These are phyloP conservation scores for Malurus cyaneus DNA, from an alignment of 2,113 vertebrate genomes.

Conservation along the genomic window DNA sequence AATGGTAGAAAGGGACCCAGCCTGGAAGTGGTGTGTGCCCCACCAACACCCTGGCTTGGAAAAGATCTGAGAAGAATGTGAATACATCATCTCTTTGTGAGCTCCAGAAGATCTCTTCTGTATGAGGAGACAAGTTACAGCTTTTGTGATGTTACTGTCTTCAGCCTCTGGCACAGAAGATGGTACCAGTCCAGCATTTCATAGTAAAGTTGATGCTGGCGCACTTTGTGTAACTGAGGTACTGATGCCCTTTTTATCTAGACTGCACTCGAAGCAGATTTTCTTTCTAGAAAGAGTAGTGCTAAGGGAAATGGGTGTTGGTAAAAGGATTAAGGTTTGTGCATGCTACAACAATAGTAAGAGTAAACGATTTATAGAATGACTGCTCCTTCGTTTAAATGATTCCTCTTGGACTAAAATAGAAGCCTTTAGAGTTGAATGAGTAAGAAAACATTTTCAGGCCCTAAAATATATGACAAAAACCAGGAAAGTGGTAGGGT, in stretches of 20 bases:
- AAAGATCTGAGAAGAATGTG: not conserved
- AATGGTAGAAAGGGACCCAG: not conserved
- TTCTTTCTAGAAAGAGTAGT: not conserved
- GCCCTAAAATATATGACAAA: not conserved
- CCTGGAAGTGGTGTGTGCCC: not conserved
- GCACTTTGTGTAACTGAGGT: not conserved
- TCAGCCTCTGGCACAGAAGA: not conserved
- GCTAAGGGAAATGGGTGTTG: not conserved
- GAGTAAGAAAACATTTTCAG: not conserved
- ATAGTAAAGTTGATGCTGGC: not conserved
- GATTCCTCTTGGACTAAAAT: not conserved
- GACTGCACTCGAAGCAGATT: not conserved
- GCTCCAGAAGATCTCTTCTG: not conserved
- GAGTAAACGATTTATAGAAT: not conserved
- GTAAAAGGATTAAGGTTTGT: not conserved
- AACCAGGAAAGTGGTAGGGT: not conserved
- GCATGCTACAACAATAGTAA: not conserved
- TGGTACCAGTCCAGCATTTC: not conserved
- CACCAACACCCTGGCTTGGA: no score
- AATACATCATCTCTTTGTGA: rapidly evolving
- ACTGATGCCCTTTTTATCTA: not conserved
- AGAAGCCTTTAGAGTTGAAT: not conserved
- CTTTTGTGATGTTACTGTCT: not conserved
- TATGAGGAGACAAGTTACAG: not conserved
- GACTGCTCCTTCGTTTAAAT: not conserved